Evolutionary conservation across 2,888 invertebrate species (phyloP), one percentile per base, ranked within the genome.

Genomic region (Anoncus sp.): DNA sequence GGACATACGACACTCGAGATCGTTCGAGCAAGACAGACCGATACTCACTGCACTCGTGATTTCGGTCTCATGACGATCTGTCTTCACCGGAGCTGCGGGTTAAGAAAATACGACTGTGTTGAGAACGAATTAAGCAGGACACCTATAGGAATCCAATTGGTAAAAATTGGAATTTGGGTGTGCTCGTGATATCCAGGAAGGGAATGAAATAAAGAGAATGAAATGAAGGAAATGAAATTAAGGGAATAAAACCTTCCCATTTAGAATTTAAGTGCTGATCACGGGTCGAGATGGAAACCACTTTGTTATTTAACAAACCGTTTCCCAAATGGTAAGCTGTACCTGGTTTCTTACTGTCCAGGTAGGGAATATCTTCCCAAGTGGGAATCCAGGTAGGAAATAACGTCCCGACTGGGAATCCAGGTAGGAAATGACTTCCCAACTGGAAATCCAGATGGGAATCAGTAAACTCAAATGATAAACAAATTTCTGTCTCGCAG

Each of bases 1-100:
- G 7, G 97, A 95, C 83, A 94, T 92, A 85, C 95, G 94, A 87
- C 98, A 98, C 91, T 98, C 97, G 38, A 94, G 92, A 90, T 97
- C 95, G 24, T 94, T 94, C 49, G 93, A 92, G 88, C 98, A 98
- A 3, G 94, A 92, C 86, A 96, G 93, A 7, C 98, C 97, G 43
- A 98, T 92, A 18, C 97, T 97, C 7, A 96, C 94, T 1, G 93
- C 92, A 49, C 88, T 90, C 57, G 78, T 71, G 1, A 66, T 77
- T 14, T 72, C 83, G 6, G 83, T 79, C 67, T 91, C 90, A 81
- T 90, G 90, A 6, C 90, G 88, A 69, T 90, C 90, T 1, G 90
- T 86, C 65, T 90, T 91, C 14, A 86, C 66, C 1, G 90, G 88
- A 14, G 81, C 88, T 87, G 79, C 66, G 31, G 27, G 14, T 24